Evolutionary conservation across 2,797 vertebrate species (phyloP).

Genomic region (Pseudotriccus pelzelni): DNA sequence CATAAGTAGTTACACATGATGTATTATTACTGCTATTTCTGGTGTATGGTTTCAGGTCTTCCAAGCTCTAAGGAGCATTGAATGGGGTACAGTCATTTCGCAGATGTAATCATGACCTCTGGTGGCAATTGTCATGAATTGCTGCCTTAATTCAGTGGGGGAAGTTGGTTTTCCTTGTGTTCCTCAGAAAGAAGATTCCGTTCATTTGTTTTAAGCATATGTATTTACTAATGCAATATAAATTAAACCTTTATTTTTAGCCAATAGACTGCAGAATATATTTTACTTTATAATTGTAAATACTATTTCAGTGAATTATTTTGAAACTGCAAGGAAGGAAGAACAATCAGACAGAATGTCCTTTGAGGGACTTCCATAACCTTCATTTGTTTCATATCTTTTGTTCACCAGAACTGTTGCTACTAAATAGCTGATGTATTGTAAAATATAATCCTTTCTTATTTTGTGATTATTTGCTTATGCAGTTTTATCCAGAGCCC

Average conservation of each 20-base stretch:
- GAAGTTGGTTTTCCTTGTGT: background rate
- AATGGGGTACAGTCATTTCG: background rate
- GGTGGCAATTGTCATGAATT: background rate
- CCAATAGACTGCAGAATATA: background rate
- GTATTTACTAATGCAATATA: background rate
- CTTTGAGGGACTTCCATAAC: background rate
- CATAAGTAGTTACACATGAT: background rate
- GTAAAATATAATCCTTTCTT: background rate
- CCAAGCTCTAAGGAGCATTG: background rate
- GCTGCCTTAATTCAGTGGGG: background rate
- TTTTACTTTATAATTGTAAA: background rate
- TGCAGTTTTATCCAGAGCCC: background rate
- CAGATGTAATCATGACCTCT: slow-evolving; percentile 34
- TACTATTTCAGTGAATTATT: background rate
- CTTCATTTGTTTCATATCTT: background rate
- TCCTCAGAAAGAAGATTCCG: background rate
- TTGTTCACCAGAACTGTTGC: background rate
- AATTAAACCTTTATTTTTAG: background rate
- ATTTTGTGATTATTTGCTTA: background rate
- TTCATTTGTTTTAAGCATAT: background rate
- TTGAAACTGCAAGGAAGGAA: background rate
- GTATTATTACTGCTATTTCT: background rate
- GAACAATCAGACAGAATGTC: background rate
- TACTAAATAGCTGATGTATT: background rate
- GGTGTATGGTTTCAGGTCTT: background rate